A percentile compares a stretch with the other conserved stretches of the same genome.
phyloP scores from a whole-genome alignment of 2,113 vertebrate genomes.

The Ascaphus truei region DNA sequence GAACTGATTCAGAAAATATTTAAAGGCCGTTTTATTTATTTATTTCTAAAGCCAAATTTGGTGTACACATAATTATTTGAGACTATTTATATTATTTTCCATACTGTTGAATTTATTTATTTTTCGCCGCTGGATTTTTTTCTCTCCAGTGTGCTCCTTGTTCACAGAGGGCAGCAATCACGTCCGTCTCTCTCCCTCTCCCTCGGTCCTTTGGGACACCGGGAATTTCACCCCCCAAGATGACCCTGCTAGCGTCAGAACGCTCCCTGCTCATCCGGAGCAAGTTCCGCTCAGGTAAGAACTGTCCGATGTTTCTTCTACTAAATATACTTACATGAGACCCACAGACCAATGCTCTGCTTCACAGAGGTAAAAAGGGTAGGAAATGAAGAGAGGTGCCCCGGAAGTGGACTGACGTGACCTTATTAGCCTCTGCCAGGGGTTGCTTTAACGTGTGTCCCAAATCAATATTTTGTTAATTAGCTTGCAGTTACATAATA shows the following conservation, averaged over 20 bases:
- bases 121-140: conserved; percentile 39
- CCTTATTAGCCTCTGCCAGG: too few relatives aligned
- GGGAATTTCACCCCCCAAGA: conserved; percentile 43
- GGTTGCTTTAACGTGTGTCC: too few relatives aligned
- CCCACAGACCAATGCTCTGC: too few relatives aligned
- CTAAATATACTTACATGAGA: too few relatives aligned
- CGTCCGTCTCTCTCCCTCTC: conserved; percentile 45
- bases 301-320: not conserved
- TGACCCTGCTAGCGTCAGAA: conserved; percentile 84
- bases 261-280: conserved; percentile 85
- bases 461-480: too few relatives aligned
- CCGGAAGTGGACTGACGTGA: too few relatives aligned
- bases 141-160: conserved; percentile 7
- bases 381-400: too few relatives aligned
- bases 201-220: conserved; percentile 41
- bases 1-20: not conserved
- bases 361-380: too few relatives aligned
- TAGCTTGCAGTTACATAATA: too few relatives aligned
- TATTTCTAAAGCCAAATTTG: too few relatives aligned
- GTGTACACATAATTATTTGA: too few relatives aligned
- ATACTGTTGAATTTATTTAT: not conserved
- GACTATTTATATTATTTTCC: not conserved
- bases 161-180: conserved; percentile 40
- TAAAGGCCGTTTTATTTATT: not conserved
- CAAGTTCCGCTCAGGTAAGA: conserved; percentile 89